Evolutionary conservation across 2,113 vertebrate genomes (phyloP).

Genomic region (Pelodiscus sinensis): DNA sequence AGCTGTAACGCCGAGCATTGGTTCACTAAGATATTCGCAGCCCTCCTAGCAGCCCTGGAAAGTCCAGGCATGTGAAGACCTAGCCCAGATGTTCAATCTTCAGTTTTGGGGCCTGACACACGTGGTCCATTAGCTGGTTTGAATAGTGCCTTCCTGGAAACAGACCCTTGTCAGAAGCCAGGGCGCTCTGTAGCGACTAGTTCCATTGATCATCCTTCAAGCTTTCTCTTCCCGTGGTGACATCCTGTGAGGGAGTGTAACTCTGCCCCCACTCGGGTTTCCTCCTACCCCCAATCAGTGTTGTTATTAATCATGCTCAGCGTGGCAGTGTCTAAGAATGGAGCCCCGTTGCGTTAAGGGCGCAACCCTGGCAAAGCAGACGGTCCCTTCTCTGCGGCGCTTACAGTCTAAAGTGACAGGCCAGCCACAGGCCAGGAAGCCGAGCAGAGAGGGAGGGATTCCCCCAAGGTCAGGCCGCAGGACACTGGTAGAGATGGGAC

Average conservation of each 20-base stretch:
- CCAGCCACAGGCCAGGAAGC: not conserved
- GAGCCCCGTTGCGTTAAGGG: not conserved
- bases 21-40: not conserved
- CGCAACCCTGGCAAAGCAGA: not conserved
- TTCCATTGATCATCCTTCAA: not conserved
- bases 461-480: not conserved
- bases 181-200: not conserved
- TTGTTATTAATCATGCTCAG: not conserved
- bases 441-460: not conserved
- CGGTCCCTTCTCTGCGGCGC: not conserved
- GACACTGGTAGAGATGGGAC: not conserved
- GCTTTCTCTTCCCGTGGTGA: not conserved
- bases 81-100: not conserved
- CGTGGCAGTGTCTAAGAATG: not conserved
- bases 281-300: not conserved
- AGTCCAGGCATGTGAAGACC: not conserved
- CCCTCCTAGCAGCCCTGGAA: not conserved
- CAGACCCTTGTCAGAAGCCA: rapidly evolving
- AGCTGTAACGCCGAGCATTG: not conserved
- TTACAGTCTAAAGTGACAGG: not conserved
- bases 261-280: rapidly evolving
- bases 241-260: not conserved
- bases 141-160: not conserved
- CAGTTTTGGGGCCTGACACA: not conserved
- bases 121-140: not conserved